Evolutionary conservation across 2,113 vertebrate genomes (phyloP).

Genomic region (Poecilia latipinna): DNA sequence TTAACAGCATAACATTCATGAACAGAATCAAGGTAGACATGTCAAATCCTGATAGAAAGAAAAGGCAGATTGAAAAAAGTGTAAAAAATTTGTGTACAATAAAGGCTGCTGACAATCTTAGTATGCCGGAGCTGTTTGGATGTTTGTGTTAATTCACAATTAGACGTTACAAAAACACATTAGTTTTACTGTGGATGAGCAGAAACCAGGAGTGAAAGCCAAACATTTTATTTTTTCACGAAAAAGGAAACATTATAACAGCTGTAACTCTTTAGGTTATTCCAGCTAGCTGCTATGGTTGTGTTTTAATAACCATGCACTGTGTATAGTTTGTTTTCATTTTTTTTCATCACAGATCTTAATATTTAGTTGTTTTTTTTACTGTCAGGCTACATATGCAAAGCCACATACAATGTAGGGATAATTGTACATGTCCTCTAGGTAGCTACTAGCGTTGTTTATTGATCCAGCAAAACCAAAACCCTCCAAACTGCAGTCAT

Average conservation of each 20-base stretch:
- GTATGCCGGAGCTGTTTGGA: background rate
- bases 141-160: conserved; percentile 15
- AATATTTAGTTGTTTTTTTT: conserved; percentile 26
- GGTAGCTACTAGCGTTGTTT: conserved; percentile 44
- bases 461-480: conserved; percentile 52
- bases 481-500: conserved; percentile 30
- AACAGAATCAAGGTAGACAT: conserved; percentile 26
- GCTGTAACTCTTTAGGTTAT: conserved; percentile 35
- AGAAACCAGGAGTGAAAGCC: conserved; percentile 21
- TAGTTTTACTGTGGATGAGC: background rate
- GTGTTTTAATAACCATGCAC: conserved; percentile 66
- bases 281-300: conserved; percentile 32
- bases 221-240: conserved; percentile 6
- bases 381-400: conserved; percentile 50
- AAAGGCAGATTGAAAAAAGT: background rate
- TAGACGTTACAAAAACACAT: conserved; percentile 13
- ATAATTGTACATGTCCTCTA: conserved; percentile 48
- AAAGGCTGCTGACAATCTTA: conserved; percentile 40
- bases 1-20: conserved; percentile 53
- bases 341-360: conserved; percentile 30
- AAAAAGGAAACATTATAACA: conserved; percentile 26
- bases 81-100: conserved; percentile 10
- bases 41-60: conserved; percentile 9
- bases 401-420: conserved; percentile 54
- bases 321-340: conserved; percentile 19